Evolutionary conservation across 2,888 invertebrate species (phyloP).

Genomic region (Galerucella calmariensis): DNA sequence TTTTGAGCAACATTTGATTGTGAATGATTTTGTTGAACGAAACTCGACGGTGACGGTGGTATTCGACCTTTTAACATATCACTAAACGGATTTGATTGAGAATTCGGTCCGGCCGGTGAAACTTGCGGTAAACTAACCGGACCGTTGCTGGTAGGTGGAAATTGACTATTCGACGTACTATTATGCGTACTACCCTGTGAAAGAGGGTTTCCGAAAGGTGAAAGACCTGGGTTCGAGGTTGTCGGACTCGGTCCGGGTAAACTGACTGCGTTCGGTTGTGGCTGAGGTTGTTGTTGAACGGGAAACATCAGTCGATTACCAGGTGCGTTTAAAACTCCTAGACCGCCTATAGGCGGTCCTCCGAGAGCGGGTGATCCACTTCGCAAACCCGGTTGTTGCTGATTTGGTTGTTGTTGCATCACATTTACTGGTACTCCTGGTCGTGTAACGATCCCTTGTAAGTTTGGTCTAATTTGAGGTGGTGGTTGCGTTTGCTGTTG

Average conservation of each 20-base stretch:
- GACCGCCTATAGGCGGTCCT: constrained; percentile 43
- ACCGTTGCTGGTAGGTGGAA: constrained; percentile 63
- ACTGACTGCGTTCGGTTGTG: constrained; percentile 75
- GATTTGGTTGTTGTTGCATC: constrained; percentile 47
- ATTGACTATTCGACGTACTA: constrained; percentile 59
- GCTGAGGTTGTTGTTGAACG: constrained; percentile 63
- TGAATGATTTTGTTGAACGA: constrained; percentile 49
- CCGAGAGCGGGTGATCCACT: constrained; percentile 77
- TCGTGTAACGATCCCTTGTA: constrained; percentile 47
- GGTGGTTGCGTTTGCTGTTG: constrained; percentile 29
- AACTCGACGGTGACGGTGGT: constrained; percentile 63
- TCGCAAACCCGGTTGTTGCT: constrained; percentile 67
- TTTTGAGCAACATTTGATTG: constrained; percentile 60
- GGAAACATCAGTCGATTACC: constrained; percentile 60
- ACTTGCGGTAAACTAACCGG: constrained; percentile 62
- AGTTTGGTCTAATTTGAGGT: constrained; percentile 52
- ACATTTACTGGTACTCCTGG: constrained; percentile 50
- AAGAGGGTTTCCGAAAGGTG: constrained; percentile 77
- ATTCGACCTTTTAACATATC: constrained; percentile 71
- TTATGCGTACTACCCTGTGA: constrained; percentile 55
- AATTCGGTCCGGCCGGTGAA: constrained; percentile 62
- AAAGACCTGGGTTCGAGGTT: constrained; percentile 72
- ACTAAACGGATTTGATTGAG: constrained; percentile 67
- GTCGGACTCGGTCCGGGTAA: constrained; percentile 84
- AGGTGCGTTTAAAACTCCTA: constrained; percentile 55